Conservation (phyloP, 2,113 vertebrate genomes). For the Corythoichthys haematopterus region DNA sequence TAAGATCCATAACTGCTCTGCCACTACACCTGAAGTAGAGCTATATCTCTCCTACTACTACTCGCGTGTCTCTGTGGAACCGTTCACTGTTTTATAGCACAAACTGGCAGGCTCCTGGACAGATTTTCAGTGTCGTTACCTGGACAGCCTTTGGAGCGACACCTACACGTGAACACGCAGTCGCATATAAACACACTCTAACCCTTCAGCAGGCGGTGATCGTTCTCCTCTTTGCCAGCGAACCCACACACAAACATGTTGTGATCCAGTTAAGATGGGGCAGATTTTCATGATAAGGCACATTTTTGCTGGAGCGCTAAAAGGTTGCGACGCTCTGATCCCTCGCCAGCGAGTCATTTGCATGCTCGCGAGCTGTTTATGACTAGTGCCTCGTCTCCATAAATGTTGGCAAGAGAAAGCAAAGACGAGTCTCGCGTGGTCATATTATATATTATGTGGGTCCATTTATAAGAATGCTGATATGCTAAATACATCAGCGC, state of each 20-base stretch:
- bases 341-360: constrained; percentile 56
- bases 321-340: constrained; percentile 57
- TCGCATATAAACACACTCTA: neutral
- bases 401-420: constrained; percentile 48
- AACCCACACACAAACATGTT: constrained; percentile 33
- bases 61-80: constrained; percentile 42
- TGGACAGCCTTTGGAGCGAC: constrained; percentile 15
- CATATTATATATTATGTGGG: constrained; percentile 27
- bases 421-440: constrained; percentile 49
- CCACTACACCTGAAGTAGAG: constrained; percentile 54
- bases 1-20: constrained; percentile 57
- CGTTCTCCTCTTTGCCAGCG: constrained; percentile 15
- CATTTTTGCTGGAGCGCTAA: constrained; percentile 59
- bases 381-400: constrained; percentile 47
- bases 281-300: constrained; percentile 55
- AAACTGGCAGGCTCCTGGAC: constrained; percentile 37
- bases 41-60: constrained; percentile 39
- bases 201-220: constrained; percentile 31
- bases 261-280: constrained; percentile 58
- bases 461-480: constrained; percentile 32
- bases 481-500: constrained; percentile 34
- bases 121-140: constrained; percentile 38
- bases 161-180: neutral
- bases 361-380: constrained; percentile 56
- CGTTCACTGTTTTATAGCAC: constrained; percentile 51